Conservation (phyloP, 2,797 vertebrate species). For the Hipposideros larvatus region DNA sequence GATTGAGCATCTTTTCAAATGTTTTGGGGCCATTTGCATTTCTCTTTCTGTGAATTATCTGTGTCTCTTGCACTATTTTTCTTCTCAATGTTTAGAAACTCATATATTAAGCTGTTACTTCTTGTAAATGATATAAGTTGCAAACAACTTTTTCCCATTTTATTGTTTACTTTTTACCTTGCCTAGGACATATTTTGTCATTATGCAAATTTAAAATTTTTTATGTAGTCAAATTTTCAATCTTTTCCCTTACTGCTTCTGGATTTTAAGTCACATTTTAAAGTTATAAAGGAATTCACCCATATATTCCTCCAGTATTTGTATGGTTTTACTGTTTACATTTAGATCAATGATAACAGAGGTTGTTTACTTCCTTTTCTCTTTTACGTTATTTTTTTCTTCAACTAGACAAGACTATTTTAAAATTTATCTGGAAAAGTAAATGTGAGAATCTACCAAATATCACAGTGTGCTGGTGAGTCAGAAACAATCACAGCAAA, state of each 20-base stretch:
- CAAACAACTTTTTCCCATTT: conserved; percentile 17
- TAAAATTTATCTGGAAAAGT: conserved; percentile 4
- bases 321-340: background rate
- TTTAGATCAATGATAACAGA: background rate
- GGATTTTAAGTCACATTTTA: background rate
- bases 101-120: background rate
- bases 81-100: conserved; percentile 49
- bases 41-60: conserved; percentile 45
- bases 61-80: background rate
- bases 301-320: background rate
- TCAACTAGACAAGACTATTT: background rate
- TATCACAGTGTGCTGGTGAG: background rate
- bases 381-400: background rate
- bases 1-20: background rate
- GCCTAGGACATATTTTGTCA: background rate
- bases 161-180: conserved; percentile 36
- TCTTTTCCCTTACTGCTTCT: conserved; percentile 13
- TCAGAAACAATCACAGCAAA: background rate
- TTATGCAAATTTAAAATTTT: background rate
- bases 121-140: conserved; percentile 13
- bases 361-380: background rate
- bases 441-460: background rate
- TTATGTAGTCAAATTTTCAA: background rate
- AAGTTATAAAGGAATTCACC: background rate
- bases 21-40: background rate